A percentile compares a stretch with the other conserved stretches of the same genome.
Conservation (phyloP, 2,797 vertebrate genomes). For the Pagetopsis macropterus region DNA sequence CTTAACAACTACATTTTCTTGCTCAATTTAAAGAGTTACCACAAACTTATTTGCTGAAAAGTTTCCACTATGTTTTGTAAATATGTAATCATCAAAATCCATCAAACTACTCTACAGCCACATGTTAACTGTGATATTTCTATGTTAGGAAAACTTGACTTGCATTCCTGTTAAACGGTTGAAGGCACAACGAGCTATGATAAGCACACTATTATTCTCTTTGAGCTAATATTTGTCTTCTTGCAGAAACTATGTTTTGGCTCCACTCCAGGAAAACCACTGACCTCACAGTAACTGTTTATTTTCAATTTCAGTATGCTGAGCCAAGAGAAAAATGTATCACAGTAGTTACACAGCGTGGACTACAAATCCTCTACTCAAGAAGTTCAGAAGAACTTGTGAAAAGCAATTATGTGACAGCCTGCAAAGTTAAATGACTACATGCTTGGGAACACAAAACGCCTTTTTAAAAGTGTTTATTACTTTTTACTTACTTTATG, state of each 20-base stretch:
- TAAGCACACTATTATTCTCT: slow-evolving; percentile 17
- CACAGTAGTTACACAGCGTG: neutral
- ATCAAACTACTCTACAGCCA: neutral
- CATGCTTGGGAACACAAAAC: neutral
- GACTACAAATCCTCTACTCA: neutral
- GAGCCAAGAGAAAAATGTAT: slow-evolving; percentile 15
- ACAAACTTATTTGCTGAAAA: neutral
- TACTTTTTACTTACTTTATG: neutral
- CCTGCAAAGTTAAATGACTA: slow-evolving; percentile 1
- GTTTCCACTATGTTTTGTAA: neutral
- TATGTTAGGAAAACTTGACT: neutral
- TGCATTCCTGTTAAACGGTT: neutral
- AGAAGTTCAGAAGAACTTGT: slow-evolving; percentile 1
- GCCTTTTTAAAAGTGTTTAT: neutral
- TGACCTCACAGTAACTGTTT: slow-evolving; percentile 38
- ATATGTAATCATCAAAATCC: neutral
- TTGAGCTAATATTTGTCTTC: slow-evolving; percentile 39
- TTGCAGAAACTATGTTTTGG: slow-evolving; percentile 37
- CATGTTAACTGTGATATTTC: neutral
- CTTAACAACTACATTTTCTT: neutral
- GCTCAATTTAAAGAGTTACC: neutral
- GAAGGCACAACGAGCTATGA: slow-evolving; percentile 15
- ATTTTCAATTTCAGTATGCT: slow-evolving; percentile 6
- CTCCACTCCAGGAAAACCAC: slow-evolving; percentile 13
- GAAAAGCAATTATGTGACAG: neutral